phyloP scores from a whole-genome alignment of 2,888 invertebrate species.

The Kryphioiulus occultus region DNA sequence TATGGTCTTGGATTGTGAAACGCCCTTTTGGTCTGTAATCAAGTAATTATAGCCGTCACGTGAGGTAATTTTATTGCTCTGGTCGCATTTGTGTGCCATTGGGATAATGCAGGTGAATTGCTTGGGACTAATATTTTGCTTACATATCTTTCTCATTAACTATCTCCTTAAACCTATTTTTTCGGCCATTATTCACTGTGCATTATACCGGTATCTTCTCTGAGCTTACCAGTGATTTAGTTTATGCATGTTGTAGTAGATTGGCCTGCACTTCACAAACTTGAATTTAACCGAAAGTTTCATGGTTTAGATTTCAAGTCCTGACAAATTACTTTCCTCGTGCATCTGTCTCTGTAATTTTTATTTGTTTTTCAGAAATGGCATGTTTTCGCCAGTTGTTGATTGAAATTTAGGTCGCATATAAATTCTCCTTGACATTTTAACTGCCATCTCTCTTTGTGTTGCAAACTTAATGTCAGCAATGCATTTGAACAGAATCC shows the following conservation, averaged over 20 bases:
- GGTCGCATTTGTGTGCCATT: background rate
- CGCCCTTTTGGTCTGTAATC: background rate
- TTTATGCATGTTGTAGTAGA: background rate
- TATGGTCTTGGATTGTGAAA: slow-evolving; percentile 14
- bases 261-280: background rate
- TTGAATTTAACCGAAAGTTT: background rate
- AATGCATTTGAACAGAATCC: background rate
- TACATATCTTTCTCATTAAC: background rate
- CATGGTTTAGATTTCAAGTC: background rate
- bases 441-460: background rate
- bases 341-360: background rate
- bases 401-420: slow-evolving; percentile 24
- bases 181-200: background rate
- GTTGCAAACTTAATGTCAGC: slow-evolving; percentile 37
- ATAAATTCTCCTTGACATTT: background rate
- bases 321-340: background rate
- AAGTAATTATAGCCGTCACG: background rate
- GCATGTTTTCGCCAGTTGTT: slow-evolving; percentile 10
- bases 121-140: too few relatives aligned
- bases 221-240: slow-evolving; percentile 7
- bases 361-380: background rate
- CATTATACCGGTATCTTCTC: too few relatives aligned
- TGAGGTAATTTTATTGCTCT: background rate
- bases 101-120: background rate
- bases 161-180: background rate